A percentile compares a stretch with the other conserved stretches of the same genome.
phyloP scores from a whole-genome alignment of 2,888 invertebrate genomes.

The Caenorhabditis uteleia region DNA sequence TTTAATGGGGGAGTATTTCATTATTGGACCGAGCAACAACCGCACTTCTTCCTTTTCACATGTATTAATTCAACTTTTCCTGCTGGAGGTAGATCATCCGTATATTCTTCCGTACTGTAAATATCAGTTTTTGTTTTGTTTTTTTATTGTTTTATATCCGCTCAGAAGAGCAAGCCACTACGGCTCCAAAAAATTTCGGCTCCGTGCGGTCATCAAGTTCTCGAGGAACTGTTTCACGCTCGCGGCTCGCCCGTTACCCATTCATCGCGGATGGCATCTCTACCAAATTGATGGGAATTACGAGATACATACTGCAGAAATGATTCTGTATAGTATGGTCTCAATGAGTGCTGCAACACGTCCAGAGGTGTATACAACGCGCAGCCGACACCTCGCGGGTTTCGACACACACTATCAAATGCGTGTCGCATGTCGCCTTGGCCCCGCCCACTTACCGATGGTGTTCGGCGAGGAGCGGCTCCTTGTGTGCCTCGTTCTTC shows the following conservation, averaged over 20 bases:
- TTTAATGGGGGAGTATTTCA: constrained; percentile 5
- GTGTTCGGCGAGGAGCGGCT: constrained; percentile 39
- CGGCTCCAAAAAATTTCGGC: constrained; percentile 6
- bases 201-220: too few relatives aligned
- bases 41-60: constrained; percentile 59
- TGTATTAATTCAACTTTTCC: constrained; percentile 55
- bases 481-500: constrained; percentile 31
- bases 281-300: constrained; percentile 18
- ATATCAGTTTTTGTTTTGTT: neutral
- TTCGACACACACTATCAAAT: too few relatives aligned
- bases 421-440: constrained; percentile 1
- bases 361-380: neutral
- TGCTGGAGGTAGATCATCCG: constrained; percentile 51
- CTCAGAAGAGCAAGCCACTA: constrained; percentile 17
- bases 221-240: too few relatives aligned
- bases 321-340: constrained; percentile 44
- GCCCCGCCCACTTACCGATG: constrained; percentile 17
- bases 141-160: constrained; percentile 6
- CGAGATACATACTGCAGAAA: constrained; percentile 44
- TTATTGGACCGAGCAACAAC: constrained; percentile 58
- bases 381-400: constrained; percentile 6
- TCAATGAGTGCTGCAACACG: neutral
- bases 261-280: constrained; percentile 8
- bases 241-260: too few relatives aligned
- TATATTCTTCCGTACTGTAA: constrained; percentile 29